Conservation (phyloP, 2,797 vertebrate genomes). For the Oreochromis grahami region DNA sequence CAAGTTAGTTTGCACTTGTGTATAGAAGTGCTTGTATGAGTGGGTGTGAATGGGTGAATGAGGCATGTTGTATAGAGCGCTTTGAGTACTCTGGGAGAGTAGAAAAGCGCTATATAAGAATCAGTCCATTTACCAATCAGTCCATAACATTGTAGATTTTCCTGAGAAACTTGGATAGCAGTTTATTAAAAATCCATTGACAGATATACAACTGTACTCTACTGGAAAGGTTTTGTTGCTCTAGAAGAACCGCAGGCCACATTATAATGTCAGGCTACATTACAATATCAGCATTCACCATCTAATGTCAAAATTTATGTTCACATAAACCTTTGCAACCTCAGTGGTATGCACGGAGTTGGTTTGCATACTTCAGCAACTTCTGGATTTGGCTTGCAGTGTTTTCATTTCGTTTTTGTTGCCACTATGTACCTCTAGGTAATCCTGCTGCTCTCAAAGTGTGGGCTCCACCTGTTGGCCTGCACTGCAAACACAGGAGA, state of each 20-base stretch:
- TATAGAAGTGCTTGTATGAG: too few relatives aligned
- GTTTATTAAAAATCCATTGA: background rate
- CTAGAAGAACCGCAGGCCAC: background rate
- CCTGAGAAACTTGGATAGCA: background rate
- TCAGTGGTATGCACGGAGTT: background rate
- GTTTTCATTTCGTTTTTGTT: background rate
- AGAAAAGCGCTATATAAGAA: too few relatives aligned
- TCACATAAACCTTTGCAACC: background rate
- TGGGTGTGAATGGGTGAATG: too few relatives aligned
- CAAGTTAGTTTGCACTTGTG: too few relatives aligned
- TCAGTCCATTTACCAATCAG: too few relatives aligned
- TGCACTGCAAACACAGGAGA: constrained; percentile 46
- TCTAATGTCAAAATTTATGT: background rate
- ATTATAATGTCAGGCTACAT: background rate
- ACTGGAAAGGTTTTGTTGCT: background rate
- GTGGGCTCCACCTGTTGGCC: constrained; percentile 41
- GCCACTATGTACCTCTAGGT: background rate
- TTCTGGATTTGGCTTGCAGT: background rate
- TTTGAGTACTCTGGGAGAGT: too few relatives aligned
- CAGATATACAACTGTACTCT: background rate
- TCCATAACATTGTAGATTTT: background rate
- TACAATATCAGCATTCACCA: background rate
- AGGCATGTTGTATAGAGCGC: too few relatives aligned
- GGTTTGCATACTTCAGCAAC: background rate
- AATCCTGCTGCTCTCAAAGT: constrained; percentile 11